Percentiles rank a stretch among this genome's conserved stretches.
These are phyloP conservation scores for Tenualosa ilisha DNA, from an alignment of 2,797 vertebrate species.

Conservation along the genomic window DNA sequence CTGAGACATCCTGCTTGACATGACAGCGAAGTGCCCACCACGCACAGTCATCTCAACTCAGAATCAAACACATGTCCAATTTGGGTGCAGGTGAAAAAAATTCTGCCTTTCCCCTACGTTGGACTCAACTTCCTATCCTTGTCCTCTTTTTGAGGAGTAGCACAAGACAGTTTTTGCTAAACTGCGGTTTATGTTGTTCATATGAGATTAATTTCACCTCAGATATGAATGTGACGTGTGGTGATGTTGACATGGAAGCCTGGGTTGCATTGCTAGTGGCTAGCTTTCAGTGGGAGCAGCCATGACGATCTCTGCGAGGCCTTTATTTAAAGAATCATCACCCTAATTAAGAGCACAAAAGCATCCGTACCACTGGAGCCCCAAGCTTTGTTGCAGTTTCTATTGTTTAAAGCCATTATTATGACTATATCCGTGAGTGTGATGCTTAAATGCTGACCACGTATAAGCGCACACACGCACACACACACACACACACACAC, in stretches of 20 bases:
- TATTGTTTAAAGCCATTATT: slow-evolving; percentile 25
- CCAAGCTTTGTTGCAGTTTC: background rate
- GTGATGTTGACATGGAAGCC: too few species aligned
- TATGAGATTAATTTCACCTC: too few species aligned
- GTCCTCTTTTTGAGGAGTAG: background rate
- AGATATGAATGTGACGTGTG: too few species aligned
- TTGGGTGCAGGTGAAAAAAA: background rate
- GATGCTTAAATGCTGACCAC: background rate
- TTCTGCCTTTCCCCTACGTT: background rate
- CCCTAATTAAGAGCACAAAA: background rate
- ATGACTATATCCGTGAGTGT: background rate
- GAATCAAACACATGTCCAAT: background rate
- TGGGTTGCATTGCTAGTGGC: too few species aligned
- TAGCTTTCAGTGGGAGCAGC: too few species aligned
- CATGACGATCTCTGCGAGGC: too few species aligned
- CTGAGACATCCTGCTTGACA: background rate
- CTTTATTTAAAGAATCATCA: too few species aligned
- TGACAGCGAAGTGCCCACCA: background rate
- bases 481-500: background rate
- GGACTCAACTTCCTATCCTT: background rate
- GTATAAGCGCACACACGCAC: background rate
- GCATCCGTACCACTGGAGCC: background rate
- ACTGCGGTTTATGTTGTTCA: background rate
- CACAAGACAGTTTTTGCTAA: background rate
- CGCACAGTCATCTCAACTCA: background rate